Base-by-base conservation (phyloP, 2,797 vertebrate species). In the Mastacembelus armatus region DNA sequence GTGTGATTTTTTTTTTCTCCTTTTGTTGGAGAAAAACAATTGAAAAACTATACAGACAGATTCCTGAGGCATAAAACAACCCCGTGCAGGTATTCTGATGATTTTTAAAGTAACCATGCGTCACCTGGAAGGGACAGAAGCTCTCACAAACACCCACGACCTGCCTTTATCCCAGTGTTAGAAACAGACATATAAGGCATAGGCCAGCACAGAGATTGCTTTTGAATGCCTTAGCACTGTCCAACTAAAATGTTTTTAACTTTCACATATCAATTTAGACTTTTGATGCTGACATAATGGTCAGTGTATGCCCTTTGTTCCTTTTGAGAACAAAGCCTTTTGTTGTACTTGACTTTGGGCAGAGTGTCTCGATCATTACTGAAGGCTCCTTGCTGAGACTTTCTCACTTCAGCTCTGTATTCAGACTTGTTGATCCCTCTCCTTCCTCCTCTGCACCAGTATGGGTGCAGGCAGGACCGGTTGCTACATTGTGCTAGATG, bases 401-500 rank as follows among this genome's bases (percentile, higher is more conserved):
- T 36, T 52, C 47, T 57, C 15, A 51, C 74, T 60, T 39, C 61
- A 32, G 27, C 2, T 40, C 15, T 75, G 36, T 49, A 44, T 52
- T 77, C 38, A 79, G 16, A 29, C 24, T 36, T 52, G 56, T 70
- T 30, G 1, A 52, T 42, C 36, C 14, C 1, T 69, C 49, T 74
- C n/a, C 56, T 59, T 49, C 74, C 47, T 78, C 27, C 63, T 66
- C 22, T 56, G 5, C 38, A 14, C 50, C 72, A 98, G 97, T 0
- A 95, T 95, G 45, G 96, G 97, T 74, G 96, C 96, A 0, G 97
- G 97, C n/a, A 94, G 96, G 54, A 98, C 96, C 0, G 97, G 97
- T 70, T 98, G 97, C 89, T 98, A 98, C 90, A 98, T 98, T 0
- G 96, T 98, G 45, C 88, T 98, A 88, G 97, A 98, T 1, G 96